These are phyloP conservation scores for Echeneis naucrates DNA, from an alignment of 2,797 vertebrate genomes.

Conservation along the genomic window DNA sequence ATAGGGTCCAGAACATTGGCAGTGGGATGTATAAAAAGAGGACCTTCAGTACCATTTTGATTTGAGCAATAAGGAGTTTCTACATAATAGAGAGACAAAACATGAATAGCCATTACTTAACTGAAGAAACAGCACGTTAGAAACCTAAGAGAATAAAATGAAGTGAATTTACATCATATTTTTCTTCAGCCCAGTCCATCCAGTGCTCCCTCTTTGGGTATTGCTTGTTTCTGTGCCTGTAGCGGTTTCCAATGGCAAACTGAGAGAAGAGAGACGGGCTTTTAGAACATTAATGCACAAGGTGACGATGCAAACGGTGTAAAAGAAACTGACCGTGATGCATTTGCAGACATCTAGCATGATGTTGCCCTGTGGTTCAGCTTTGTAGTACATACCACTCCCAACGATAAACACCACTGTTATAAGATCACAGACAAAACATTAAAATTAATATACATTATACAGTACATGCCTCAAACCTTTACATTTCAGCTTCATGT, in stretches of 20 bases:
- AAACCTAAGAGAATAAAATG: not conserved
- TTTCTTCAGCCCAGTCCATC: conserved; percentile 97
- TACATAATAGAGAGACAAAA: conserved; percentile 64
- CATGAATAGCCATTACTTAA: not conserved
- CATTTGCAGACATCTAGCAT: conserved; percentile 91
- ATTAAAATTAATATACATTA: conserved; percentile 3
- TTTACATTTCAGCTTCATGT: conserved; percentile 11
- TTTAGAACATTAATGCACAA: conserved; percentile 20
- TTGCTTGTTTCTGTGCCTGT: conserved; percentile 85
- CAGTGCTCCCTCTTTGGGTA: conserved; percentile 92
- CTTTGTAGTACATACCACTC: conserved; percentile 93
- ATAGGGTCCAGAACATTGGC: conserved; percentile 98
- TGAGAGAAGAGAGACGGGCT: conserved; percentile 46
- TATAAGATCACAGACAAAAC: conserved; percentile 24
- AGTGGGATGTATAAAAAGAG: conserved; percentile 95
- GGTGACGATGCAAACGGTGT: not conserved
- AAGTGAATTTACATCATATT: conserved; percentile 87
- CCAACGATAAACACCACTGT: conserved; percentile 93
- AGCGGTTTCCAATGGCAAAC: conserved; percentile 95
- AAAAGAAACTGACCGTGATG: conserved; percentile 86
- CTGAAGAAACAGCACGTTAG: not conserved
- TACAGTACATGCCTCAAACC: not conserved
- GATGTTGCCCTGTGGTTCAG: conserved; percentile 92
- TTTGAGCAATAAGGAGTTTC: conserved; percentile 93
- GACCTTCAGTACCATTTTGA: conserved; percentile 94